These are phyloP conservation scores for Pogona vitticeps DNA, from an alignment of 2,113 vertebrate species.

Conservation along the genomic window DNA sequence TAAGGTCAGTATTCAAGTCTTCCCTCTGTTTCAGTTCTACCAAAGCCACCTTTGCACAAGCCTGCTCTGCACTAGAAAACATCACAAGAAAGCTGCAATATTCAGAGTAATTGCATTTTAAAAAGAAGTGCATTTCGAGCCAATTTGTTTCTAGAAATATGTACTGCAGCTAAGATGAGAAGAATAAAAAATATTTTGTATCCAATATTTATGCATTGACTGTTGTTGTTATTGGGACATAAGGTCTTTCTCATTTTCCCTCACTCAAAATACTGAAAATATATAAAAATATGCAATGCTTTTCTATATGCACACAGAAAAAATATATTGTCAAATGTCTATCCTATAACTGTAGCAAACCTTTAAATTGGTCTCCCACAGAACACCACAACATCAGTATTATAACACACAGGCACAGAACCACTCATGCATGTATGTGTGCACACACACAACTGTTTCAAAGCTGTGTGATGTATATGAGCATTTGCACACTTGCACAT, in stretches of 20 bases:
- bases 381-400: background rate
- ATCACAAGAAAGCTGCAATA: constrained; percentile 57
- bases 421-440: too few species aligned
- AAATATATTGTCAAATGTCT: background rate
- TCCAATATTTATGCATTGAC: constrained; percentile 32
- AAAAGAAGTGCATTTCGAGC: constrained; percentile 44
- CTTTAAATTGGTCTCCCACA: background rate
- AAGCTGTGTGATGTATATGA: background rate
- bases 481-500: constrained; percentile 32
- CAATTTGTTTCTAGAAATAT: constrained; percentile 43
- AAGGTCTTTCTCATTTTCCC: constrained; percentile 21
- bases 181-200: background rate
- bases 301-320: background rate
- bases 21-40: constrained; percentile 22
- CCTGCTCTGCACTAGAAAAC: constrained; percentile 55
- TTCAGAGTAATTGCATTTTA: constrained; percentile 59
- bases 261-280: constrained; percentile 21
- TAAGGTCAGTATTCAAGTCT: constrained; percentile 42
- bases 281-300: constrained; percentile 3
- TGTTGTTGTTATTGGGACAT: constrained; percentile 31
- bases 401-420: background rate
- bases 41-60: constrained; percentile 53
- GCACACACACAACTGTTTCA: background rate
- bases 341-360: background rate
- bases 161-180: background rate